Evolutionary conservation across 2,113 vertebrate species (phyloP).

Genomic region (Vulpes ferrilata): DNA sequence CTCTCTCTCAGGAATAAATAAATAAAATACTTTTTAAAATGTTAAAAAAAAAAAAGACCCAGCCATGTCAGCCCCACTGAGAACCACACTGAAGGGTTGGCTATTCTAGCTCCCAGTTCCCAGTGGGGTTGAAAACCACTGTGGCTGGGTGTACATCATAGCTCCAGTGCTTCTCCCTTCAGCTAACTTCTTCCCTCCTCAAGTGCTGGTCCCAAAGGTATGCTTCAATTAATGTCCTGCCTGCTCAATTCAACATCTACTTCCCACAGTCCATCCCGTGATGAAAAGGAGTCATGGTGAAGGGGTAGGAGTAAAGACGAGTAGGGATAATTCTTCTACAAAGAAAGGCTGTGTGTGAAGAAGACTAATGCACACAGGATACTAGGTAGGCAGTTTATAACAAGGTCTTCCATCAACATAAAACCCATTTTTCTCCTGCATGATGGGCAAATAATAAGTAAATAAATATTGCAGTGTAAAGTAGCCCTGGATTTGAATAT

Average conservation of each 20-base stretch:
- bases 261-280: background rate
- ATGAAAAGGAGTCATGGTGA: background rate
- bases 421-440: background rate
- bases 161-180: background rate
- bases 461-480: background rate
- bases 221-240: background rate
- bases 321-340: background rate
- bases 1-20: too few relatives aligned
- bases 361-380: background rate
- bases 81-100: background rate
- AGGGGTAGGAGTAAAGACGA: background rate
- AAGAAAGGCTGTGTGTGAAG: background rate
- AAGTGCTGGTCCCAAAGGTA: background rate
- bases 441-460: conserved; percentile 2
- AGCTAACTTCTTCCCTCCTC: background rate
- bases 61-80: background rate
- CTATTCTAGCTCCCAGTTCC: background rate
- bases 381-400: background rate
- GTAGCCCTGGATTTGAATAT: background rate
- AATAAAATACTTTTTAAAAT: too few relatives aligned
- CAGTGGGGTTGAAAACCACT: background rate
- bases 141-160: background rate
- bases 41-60: background rate
- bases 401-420: background rate
- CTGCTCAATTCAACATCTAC: background rate